Base-by-base conservation (phyloP, 2,797 vertebrate species). In the Xenopus petersii region DNA sequence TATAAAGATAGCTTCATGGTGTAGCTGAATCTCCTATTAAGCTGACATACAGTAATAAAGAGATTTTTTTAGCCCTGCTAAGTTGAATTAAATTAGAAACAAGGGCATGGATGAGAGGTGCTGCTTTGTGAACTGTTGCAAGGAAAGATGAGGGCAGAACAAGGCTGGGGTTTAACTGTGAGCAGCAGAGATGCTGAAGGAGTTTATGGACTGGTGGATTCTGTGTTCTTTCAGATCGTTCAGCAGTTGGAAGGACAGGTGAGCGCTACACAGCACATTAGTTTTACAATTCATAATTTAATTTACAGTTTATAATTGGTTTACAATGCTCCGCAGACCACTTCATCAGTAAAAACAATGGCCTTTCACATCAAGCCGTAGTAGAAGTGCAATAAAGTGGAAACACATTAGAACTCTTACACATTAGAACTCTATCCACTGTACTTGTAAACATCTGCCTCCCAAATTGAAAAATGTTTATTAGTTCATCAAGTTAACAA, bases 291-390 rank as follows among this genome's bases (percentile, higher is more conserved):
- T 79, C 66, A 64, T 74, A 79, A 73, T 79, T 70, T 65, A 59
- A 79, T 74, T 73, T 73, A 73, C 60, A 58, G 54, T 51, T 79
- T 70, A 68, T 79, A 79, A 79, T 79, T 79, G 66, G 76, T 70
- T 73, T 74, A 79, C 71, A 79, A 79, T 61, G 51, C 71, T 64
- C 71, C 33, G n/a, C 12, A 74, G 76, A 73, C 71, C 66, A 65
- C 66, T 79, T 65, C 8, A 74, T 73, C 60, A 79, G 63, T 65
- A 26, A 64, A 68, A 73, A 12, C 62, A 17, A 42, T 26, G 9
- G 59, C 56, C 59, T 54, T 49, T 58, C 24, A 42, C 12, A 4
- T 51, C 61, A 59, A 69, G 42, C 36, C 51, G 17, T 69, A 73
- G 63, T 68, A 70, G 48, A 73, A 77, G 72, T 58, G 58, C 60